Percentiles rank a stretch among this genome's conserved stretches.
Conservation (phyloP, 2,888 invertebrate genomes). For the Drosophila helvetica region DNA sequence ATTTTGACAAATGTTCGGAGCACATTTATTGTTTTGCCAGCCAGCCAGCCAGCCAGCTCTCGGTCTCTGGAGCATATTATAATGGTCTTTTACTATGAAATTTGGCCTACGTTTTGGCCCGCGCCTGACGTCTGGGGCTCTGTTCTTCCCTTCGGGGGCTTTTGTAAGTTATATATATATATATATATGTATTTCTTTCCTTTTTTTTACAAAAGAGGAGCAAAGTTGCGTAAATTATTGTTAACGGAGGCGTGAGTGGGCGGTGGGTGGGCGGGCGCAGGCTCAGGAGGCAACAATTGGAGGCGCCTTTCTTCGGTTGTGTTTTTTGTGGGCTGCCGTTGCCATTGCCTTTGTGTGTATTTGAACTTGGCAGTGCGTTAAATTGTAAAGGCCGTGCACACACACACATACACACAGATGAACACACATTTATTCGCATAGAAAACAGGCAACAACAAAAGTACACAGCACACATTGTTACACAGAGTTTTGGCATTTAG, state of each 20-base stretch:
- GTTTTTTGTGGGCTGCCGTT: constrained; percentile 14
- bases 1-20: constrained; percentile 70
- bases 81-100: constrained; percentile 77
- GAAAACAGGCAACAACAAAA: no score
- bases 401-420: constrained; percentile 41
- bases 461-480: constrained; percentile 7
- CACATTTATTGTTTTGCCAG: constrained; percentile 62
- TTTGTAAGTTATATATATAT: constrained; percentile 71
- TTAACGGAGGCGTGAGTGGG: constrained; percentile 76
- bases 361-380: constrained; percentile 77
- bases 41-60: constrained; percentile 29
- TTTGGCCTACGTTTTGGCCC: constrained; percentile 22
- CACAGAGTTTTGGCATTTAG: constrained; percentile 49
- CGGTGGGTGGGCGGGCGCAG: constrained; percentile 9
- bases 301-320: constrained; percentile 39
- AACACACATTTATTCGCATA: neutral
- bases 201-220: constrained; percentile 77
- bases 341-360: constrained; percentile 68
- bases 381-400: constrained; percentile 73
- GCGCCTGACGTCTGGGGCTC: constrained; percentile 15
- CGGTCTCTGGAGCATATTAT: constrained; percentile 61
- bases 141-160: constrained; percentile 43
- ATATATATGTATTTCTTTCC: constrained; percentile 2
- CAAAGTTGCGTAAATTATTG: constrained; percentile 77
- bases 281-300: constrained; percentile 2